phyloP scores from a whole-genome alignment of 2,113 vertebrate species.

The Falcunculus frontatus region DNA sequence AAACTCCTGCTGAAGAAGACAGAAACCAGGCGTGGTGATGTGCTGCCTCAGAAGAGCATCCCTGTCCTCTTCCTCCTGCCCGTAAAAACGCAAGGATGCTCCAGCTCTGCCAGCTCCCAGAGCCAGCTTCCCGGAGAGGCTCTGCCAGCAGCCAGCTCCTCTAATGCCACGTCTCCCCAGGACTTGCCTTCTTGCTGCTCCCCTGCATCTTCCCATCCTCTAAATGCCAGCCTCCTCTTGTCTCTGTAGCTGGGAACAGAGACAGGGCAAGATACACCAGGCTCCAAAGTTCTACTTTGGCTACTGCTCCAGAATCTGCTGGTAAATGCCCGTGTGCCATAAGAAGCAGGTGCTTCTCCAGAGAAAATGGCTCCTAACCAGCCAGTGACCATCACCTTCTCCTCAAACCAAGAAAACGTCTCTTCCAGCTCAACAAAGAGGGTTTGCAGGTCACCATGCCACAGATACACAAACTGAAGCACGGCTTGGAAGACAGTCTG shows the following conservation, averaged over 20 bases:
- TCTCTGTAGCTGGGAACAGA: background rate
- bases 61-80: background rate
- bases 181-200: background rate
- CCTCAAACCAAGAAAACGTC: background rate
- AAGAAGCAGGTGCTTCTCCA: background rate
- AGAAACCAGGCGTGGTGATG: rapidly evolving
- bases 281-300: background rate
- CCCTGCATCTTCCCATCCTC: background rate
- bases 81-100: rapidly evolving
- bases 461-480: background rate
- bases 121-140: background rate
- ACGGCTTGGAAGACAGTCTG: rapidly evolving
- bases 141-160: background rate
- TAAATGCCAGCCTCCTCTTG: background rate
- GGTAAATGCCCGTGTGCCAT: rapidly evolving
- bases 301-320: background rate
- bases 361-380: background rate
- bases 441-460: background rate
- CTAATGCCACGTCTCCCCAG: background rate
- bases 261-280: rapidly evolving
- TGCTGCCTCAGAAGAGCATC: rapidly evolving
- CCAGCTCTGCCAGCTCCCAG: background rate
- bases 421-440: background rate
- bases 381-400: background rate
- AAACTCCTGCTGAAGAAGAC: background rate